phyloP scores from a whole-genome alignment of 30 jellyfish, hydroid and myxozoan genomes.

The Chrysaora quinquecirrha region DNA sequence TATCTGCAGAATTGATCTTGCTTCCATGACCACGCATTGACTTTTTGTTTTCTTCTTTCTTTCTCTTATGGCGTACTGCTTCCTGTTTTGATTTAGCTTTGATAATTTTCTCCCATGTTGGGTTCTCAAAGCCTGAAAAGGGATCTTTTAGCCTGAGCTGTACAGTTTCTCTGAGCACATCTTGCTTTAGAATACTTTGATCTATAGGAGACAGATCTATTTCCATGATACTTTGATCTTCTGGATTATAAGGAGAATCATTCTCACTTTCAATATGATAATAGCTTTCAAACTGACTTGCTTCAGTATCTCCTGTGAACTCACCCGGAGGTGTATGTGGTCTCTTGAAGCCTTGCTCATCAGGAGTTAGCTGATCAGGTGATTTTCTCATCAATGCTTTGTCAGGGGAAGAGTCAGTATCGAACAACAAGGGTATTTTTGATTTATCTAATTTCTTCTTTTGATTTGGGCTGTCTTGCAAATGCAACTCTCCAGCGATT shows the following conservation, averaged over 20 bases:
- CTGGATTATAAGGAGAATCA: constrained; percentile 91
- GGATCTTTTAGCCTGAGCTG: constrained; percentile 70
- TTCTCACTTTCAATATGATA: constrained; percentile 62
- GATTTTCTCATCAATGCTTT: constrained; percentile 20
- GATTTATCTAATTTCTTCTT: background rate
- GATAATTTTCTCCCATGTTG: constrained; percentile 87
- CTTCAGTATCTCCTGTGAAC: constrained; percentile 44
- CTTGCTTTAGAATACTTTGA: constrained; percentile 49
- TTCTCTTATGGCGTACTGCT: constrained; percentile 66
- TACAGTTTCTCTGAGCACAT: constrained; percentile 76
- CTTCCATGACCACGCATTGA: background rate
- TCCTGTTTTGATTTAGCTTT: constrained; percentile 85
- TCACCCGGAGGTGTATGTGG: constrained; percentile 65
- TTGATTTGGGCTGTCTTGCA: background rate
- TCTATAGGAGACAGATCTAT: constrained; percentile 46
- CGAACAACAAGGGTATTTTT: constrained; percentile 56
- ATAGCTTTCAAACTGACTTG: constrained; percentile 32
- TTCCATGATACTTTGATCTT: constrained; percentile 73
- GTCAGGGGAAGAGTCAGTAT: constrained; percentile 18
- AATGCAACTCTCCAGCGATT: background rate
- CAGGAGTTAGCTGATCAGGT: constrained; percentile 20
- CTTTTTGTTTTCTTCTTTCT: constrained; percentile 27
- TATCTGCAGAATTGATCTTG: background rate
- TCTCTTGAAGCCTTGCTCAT: constrained; percentile 20
- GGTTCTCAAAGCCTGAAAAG: constrained; percentile 74